phyloP scores from a whole-genome alignment of 2,888 invertebrate genomes.

The Aporophyla lueneburgensis region DNA sequence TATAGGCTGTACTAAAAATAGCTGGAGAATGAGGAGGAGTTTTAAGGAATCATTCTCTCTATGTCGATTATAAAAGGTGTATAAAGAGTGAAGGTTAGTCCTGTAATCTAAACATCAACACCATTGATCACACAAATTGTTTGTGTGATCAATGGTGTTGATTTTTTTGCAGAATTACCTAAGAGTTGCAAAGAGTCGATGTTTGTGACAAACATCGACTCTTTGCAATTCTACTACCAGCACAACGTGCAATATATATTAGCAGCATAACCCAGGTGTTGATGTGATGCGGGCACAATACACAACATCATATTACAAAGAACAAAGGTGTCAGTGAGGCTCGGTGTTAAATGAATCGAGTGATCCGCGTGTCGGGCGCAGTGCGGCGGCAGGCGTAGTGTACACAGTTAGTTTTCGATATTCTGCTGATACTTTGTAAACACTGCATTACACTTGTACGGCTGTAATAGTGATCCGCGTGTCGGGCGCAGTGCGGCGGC shows the following conservation, averaged over 20 bases:
- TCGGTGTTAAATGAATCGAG: constrained; percentile 43
- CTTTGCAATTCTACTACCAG: neutral
- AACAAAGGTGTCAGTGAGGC: constrained; percentile 12
- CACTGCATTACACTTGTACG: constrained; percentile 4
- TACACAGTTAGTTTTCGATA: neutral
- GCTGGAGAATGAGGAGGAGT: neutral
- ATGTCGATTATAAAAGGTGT: neutral
- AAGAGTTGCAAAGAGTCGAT: too few species aligned
- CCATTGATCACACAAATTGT: neutral
- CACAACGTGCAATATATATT: neutral
- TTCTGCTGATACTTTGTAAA: constrained; percentile 3
- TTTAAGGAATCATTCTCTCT: neutral
- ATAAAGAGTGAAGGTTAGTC: neutral
- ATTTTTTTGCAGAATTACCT: too few species aligned
- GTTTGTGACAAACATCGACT: too few species aligned
- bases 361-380: constrained; percentile 30
- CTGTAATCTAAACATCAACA: neutral
- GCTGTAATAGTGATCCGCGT: neutral
- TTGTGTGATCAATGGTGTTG: too few species aligned
- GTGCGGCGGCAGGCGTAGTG: constrained; percentile 26
- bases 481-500: constrained; percentile 41
- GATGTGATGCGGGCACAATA: constrained; percentile 5
- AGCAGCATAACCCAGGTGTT: neutral
- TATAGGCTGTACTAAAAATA: neutral
- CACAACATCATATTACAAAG: constrained; percentile 6